Evolutionary conservation across 2,113 vertebrate species (phyloP), one percentile per base, ranked within the genome.

Genomic region (Centropus bengalensis): DNA sequence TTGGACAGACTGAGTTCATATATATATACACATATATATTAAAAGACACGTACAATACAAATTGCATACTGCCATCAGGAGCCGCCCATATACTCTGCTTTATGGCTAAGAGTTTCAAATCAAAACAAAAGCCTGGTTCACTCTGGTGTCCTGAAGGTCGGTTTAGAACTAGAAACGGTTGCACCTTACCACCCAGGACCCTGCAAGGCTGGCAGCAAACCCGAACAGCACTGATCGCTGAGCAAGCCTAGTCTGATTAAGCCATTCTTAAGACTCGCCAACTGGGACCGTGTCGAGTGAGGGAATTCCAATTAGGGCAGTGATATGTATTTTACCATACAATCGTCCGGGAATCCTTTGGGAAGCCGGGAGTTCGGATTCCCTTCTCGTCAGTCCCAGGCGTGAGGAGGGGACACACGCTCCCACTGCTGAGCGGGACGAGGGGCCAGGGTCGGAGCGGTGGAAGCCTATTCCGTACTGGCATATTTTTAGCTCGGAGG

Each of bases 21-120:
- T 66, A 95, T 97, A 97, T 96, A 93, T 96, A 96, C 93, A 97
- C 93, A 97, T 88, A 95, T 87, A 96, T 87, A 94, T 96, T 93
- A 88, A 96, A 95, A 97, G 96, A 97, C 91, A 96, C 73, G 63
- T 91, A 97, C 94, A 96, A 97, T 97, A 97, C 92, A 97, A 96
- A 98, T 94, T 97, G 97, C 96, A 97, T 96, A 97, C 97, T 97
- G 97, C 97, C 92, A 86, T 91, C 89, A 56, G 82, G 93, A 97
- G 96, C 96, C 93, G 12, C 70, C 90, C 91, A 10, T 16, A 33
- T 49, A 59, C 96, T 94, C 97, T 95, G 88, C 94, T 96, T 93
- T 94, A 97, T 95, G 95, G 95, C 94, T 76, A 91, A 94, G 42
- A 91, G 93, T 94, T 94, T 94, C 85, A 80, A 96, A 92, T 86